Conservation (phyloP, 37 sponge, comb jelly and placozoan species). For the Oscarella lobularis region DNA sequence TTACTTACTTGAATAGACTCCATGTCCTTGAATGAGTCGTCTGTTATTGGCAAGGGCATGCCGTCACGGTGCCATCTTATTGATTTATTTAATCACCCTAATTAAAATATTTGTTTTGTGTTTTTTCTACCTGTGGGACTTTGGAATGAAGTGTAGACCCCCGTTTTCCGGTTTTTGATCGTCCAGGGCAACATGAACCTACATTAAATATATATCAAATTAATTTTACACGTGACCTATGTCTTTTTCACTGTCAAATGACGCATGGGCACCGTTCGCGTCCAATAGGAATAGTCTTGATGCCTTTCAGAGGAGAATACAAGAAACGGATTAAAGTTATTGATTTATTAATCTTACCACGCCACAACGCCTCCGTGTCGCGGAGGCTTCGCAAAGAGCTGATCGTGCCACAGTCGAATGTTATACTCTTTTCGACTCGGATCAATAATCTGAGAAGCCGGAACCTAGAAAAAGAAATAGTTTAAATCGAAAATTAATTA, state of each 20-base stretch:
- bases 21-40: slow-evolving; percentile 35
- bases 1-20: slow-evolving; percentile 25
- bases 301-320: slow-evolving; percentile 20
- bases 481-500: not conserved
- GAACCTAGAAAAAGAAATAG: slow-evolving; percentile 16
- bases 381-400: slow-evolving; percentile 55
- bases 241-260: slow-evolving; percentile 36
- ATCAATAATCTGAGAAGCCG: slow-evolving; percentile 37
- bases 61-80: slow-evolving; percentile 42
- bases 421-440: slow-evolving; percentile 9
- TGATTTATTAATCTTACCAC: slow-evolving; percentile 18
- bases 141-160: slow-evolving; percentile 46
- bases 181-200: slow-evolving; percentile 55
- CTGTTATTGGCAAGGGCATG: slow-evolving; percentile 52
- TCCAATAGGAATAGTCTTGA: slow-evolving; percentile 63
- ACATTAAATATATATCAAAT: not conserved
- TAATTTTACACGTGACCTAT: not conserved
- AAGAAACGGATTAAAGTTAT: not conserved
- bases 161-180: slow-evolving; percentile 51
- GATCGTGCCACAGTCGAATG: slow-evolving; percentile 60
- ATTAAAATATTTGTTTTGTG: not conserved
- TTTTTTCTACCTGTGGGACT: slow-evolving; percentile 33
- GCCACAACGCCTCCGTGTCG: slow-evolving; percentile 53
- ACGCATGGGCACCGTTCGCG: slow-evolving; percentile 40
- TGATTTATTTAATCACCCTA: not conserved